phyloP scores from a whole-genome alignment of 2,797 vertebrate genomes.

The Tokudaia muenninki region DNA sequence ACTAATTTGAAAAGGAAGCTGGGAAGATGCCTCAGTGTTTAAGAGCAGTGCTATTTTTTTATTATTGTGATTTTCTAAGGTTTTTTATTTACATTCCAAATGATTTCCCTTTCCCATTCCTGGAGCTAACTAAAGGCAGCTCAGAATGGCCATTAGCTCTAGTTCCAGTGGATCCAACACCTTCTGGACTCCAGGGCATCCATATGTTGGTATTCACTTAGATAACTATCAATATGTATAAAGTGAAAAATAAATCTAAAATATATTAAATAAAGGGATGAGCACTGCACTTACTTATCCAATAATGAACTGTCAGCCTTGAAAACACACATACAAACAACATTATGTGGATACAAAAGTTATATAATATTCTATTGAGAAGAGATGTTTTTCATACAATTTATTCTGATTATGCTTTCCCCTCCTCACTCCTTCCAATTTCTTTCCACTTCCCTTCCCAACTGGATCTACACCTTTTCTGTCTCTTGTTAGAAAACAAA shows the following conservation, averaged over 20 bases:
- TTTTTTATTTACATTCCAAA: too few species aligned
- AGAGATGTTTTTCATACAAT: neutral
- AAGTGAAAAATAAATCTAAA: neutral
- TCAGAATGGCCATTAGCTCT: neutral
- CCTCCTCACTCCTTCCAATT: too few species aligned
- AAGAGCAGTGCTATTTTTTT: too few species aligned
- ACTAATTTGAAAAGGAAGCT: neutral
- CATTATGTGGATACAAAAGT: neutral
- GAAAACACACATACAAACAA: neutral
- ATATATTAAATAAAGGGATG: too few species aligned
- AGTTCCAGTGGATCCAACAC: neutral
- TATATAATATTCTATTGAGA: neutral
- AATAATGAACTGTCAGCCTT: neutral
- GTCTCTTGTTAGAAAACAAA: neutral
- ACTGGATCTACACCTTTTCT: neutral
- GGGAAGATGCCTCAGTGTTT: too few species aligned
- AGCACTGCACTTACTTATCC: neutral
- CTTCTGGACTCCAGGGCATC: neutral
- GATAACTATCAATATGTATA: neutral
- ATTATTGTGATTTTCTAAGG: too few species aligned
- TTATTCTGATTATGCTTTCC: neutral
- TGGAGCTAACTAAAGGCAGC: too few species aligned
- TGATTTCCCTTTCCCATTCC: too few species aligned
- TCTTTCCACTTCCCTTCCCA: neutral
- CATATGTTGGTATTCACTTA: neutral